phyloP scores from a whole-genome alignment of 2,797 vertebrate genomes.

The Acrossocheilus wenchowensis region DNA sequence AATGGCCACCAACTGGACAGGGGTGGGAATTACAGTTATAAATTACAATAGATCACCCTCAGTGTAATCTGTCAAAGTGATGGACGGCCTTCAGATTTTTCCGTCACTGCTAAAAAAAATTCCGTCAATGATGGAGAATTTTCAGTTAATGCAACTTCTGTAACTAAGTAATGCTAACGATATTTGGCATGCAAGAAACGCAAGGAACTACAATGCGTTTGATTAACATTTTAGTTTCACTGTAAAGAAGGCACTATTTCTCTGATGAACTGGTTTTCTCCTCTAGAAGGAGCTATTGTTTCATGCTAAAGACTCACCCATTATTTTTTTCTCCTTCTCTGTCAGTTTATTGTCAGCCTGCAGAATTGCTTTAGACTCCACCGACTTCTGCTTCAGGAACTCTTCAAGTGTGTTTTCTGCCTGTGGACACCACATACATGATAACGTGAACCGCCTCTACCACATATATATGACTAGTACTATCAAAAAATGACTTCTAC shows the following conservation, averaged over 20 bases:
- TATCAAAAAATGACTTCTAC: not conserved
- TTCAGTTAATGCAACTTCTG: too few relatives aligned
- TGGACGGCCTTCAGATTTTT: too few relatives aligned
- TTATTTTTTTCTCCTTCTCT: slow-evolving; percentile 58
- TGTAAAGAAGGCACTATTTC: not conserved
- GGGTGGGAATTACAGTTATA: too few relatives aligned
- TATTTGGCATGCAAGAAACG: too few relatives aligned
- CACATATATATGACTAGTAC: not conserved
- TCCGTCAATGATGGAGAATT: too few relatives aligned
- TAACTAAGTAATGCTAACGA: not conserved
- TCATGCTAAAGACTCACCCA: slow-evolving; percentile 36
- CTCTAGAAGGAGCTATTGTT: not conserved
- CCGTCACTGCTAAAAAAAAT: too few relatives aligned
- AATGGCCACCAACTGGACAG: too few relatives aligned
- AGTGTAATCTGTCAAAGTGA: too few relatives aligned
- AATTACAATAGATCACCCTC: too few relatives aligned
- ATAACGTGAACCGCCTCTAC: not conserved
- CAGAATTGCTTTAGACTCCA: slow-evolving; percentile 56
- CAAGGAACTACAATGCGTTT: too few relatives aligned
- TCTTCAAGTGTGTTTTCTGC: slow-evolving; percentile 57
- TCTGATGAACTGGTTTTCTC: not conserved
- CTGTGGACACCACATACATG: slow-evolving; percentile 43
- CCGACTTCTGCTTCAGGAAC: slow-evolving; percentile 55
- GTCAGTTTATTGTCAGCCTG: slow-evolving; percentile 59
- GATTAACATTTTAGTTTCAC: not conserved